phyloP scores from a whole-genome alignment of 2,797 vertebrate species.

The Pantherophis vulpinus region DNA sequence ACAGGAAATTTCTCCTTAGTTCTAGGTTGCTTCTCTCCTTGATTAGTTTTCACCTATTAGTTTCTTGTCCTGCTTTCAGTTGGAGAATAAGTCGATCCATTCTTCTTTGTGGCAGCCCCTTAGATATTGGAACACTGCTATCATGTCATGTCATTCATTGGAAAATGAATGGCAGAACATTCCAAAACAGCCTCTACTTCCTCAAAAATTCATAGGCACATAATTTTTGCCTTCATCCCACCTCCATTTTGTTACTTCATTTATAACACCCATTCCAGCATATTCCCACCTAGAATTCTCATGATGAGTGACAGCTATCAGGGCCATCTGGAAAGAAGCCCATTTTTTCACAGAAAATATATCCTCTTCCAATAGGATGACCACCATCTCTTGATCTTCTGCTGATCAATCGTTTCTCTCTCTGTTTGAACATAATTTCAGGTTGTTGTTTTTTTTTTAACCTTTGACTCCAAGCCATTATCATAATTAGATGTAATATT shows the following conservation, averaged over 20 bases:
- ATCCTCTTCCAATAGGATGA: background rate
- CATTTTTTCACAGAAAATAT: background rate
- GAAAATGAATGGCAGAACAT: background rate
- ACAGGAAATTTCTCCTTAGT: background rate
- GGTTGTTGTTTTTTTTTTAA: background rate
- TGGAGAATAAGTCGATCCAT: background rate
- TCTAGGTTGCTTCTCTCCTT: background rate
- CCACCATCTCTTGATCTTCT: background rate
- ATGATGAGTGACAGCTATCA: background rate
- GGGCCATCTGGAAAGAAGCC: background rate
- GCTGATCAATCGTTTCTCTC: background rate
- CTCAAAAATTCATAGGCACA: background rate
- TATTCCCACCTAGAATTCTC: background rate
- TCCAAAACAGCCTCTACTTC: background rate
- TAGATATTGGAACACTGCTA: background rate
- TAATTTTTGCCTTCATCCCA: background rate
- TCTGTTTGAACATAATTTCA: background rate
- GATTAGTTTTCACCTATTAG: background rate
- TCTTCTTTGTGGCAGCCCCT: background rate
- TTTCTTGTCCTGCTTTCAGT: background rate
- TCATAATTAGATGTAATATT: background rate
- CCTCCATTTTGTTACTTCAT: background rate
- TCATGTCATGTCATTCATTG: background rate
- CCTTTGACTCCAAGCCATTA: background rate
- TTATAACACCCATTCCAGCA: background rate